These are phyloP conservation scores for Adelphocoris suturalis DNA, from an alignment of 2,888 invertebrate genomes.

Conservation along the genomic window DNA sequence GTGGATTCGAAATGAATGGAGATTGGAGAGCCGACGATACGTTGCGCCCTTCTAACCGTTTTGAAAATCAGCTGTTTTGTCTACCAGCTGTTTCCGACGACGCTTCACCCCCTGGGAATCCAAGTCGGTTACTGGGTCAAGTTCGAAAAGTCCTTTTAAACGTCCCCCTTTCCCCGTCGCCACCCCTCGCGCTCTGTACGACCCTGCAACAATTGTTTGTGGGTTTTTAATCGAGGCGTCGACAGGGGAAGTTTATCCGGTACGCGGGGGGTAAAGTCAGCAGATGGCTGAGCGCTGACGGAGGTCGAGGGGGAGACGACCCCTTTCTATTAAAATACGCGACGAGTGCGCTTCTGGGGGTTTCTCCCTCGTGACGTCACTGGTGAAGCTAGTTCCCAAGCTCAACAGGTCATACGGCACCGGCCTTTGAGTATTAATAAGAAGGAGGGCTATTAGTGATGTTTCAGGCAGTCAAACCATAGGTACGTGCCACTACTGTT, in stretches of 20 bases:
- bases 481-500: no score
- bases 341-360: constrained; percentile 11
- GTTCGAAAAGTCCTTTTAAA: constrained; percentile 42
- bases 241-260: constrained; percentile 32
- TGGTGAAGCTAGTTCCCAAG: not conserved
- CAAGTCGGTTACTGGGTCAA: constrained; percentile 60
- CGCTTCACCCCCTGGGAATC: constrained; percentile 13
- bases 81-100: not conserved
- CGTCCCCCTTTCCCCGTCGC: not conserved
- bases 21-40: no score
- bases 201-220: constrained; percentile 34
- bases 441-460: no score
- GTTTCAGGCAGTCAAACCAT: no score
- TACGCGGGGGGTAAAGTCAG: not conserved
- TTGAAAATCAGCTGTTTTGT: constrained; percentile 5
- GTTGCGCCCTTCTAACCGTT: not conserved
- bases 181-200: not conserved
- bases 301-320: no score
- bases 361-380: constrained; percentile 40
- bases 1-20: no score
- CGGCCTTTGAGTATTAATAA: not conserved
- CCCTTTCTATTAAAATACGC: constrained; percentile 28
- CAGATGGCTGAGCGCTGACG: not conserved
- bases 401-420: constrained; percentile 55
- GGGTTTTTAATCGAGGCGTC: constrained; percentile 45